Evolutionary conservation across 2,888 invertebrate species (phyloP).

Genomic region (Nezara viridula): DNA sequence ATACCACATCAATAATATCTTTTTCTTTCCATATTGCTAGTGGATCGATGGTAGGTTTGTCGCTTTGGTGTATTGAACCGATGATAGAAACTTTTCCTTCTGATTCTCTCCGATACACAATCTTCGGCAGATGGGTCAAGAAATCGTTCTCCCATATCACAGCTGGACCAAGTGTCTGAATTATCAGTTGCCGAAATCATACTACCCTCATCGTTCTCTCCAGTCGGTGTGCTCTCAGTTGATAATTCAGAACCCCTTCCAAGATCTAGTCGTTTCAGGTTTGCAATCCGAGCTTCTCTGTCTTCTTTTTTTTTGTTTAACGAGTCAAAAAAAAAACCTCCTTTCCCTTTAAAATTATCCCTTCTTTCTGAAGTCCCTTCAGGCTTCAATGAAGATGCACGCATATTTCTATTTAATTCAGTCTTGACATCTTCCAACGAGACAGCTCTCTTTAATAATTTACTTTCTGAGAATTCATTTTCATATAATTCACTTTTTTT

Average conservation of each 20-base stretch:
- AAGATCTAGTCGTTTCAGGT: constrained; percentile 58
- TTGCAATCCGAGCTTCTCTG: constrained; percentile 39
- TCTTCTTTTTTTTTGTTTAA: constrained; percentile 59
- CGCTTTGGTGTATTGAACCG: constrained; percentile 82
- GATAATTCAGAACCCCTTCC: constrained; percentile 50
- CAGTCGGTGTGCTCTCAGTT: constrained; percentile 61
- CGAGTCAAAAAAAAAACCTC: constrained; percentile 45
- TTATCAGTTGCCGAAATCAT: constrained; percentile 66
- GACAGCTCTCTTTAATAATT: constrained; percentile 79
- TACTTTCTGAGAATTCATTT: constrained; percentile 74
- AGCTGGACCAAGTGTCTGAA: constrained; percentile 80
- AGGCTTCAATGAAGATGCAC: constrained; percentile 64
- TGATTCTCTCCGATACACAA: constrained; percentile 87
- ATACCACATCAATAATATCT: constrained; percentile 69
- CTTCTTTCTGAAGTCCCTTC: constrained; percentile 70
- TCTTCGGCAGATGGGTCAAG: constrained; percentile 62
- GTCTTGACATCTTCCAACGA: constrained; percentile 71
- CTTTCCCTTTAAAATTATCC: constrained; percentile 69
- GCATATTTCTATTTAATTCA: constrained; percentile 39
- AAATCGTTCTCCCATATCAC: constrained; percentile 71
- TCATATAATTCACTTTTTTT: constrained; percentile 67
- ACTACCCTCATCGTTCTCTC: constrained; percentile 61
- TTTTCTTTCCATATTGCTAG: constrained; percentile 62
- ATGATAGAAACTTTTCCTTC: constrained; percentile 90
- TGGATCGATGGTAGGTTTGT: constrained; percentile 60